Conservation (phyloP, 1,140 invertebrate genomes). For the Colletes latitarsis region DNA sequence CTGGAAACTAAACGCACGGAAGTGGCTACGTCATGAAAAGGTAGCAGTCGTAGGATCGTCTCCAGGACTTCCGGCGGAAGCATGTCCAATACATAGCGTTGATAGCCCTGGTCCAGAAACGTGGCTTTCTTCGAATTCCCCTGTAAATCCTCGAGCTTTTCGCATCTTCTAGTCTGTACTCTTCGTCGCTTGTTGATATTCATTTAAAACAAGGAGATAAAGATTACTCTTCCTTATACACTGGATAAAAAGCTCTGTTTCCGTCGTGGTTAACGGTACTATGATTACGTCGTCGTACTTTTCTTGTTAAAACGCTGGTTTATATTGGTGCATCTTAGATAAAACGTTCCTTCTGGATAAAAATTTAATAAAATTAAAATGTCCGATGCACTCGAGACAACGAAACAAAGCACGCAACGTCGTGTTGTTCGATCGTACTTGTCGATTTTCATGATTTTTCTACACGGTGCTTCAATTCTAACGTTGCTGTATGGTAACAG, state of each 20-base stretch:
- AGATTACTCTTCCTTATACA: background rate
- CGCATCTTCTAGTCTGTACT: slow-evolving; percentile 40
- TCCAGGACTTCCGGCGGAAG: slow-evolving; percentile 77
- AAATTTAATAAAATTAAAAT: slow-evolving; percentile 64
- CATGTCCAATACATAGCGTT: slow-evolving; percentile 62
- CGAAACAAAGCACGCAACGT: slow-evolving; percentile 56
- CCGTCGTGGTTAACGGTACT: background rate
- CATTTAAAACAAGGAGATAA: slow-evolving; percentile 55
- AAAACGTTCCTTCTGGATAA: slow-evolving; percentile 36
- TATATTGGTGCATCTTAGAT: background rate
- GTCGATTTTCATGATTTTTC: slow-evolving; percentile 9
- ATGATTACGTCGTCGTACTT: background rate
- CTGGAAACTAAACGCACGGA: slow-evolving; percentile 75
- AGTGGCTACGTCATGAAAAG: slow-evolving; percentile 70
- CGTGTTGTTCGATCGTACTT: slow-evolving; percentile 1
- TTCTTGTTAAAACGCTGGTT: background rate
- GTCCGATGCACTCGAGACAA: slow-evolving; percentile 3
- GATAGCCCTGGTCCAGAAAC: background rate
- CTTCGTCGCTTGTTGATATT: slow-evolving; percentile 59
- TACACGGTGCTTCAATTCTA: slow-evolving; percentile 33
- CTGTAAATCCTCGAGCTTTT: slow-evolving; percentile 19
- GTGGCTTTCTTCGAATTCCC: background rate
- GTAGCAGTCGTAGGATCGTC: slow-evolving; percentile 72
- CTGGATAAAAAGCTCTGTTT: background rate
- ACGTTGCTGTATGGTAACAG: background rate